These are phyloP conservation scores for Yponomeuta plumbellus DNA, from an alignment of 2,888 invertebrate species.

Conservation along the genomic window DNA sequence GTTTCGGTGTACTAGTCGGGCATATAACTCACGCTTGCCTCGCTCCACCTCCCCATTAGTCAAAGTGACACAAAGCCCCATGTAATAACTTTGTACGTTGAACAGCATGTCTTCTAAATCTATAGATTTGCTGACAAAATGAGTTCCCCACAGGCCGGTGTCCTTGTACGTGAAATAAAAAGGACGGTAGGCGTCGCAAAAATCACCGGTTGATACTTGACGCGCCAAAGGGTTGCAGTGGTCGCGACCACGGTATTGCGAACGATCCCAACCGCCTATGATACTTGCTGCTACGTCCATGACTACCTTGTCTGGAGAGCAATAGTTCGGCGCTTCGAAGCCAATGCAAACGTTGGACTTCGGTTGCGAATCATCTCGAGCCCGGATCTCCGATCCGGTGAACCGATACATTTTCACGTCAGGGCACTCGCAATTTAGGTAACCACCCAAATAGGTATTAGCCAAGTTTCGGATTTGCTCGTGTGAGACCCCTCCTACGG, in stretches of 20 bases:
- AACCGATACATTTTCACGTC: conserved; percentile 70
- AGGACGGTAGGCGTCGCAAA: conserved; percentile 93
- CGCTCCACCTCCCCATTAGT: conserved; percentile 92
- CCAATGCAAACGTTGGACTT: conserved; percentile 93
- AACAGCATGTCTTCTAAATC: conserved; percentile 82
- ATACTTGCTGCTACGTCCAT: conserved; percentile 95
- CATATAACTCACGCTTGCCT: conserved; percentile 92
- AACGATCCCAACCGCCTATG: conserved; percentile 92
- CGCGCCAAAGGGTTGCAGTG: conserved; percentile 88
- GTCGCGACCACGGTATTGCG: conserved; percentile 89
- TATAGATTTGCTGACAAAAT: conserved; percentile 84
- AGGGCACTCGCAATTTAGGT: conserved; percentile 50
- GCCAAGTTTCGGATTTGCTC: conserved; percentile 86
- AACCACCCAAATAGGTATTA: conserved; percentile 79
- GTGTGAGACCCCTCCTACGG: conserved; percentile 94
- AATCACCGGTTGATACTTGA: conserved; percentile 77
- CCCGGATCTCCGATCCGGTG: conserved; percentile 91
- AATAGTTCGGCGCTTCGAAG: conserved; percentile 94
- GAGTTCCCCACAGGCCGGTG: conserved; percentile 96
- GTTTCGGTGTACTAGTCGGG: conserved; percentile 90
- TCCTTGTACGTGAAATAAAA: conserved; percentile 99
- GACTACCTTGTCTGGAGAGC: conserved; percentile 91
- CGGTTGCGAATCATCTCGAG: conserved; percentile 92
- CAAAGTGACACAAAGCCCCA: conserved; percentile 87
- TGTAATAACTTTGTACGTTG: conserved; percentile 87